A percentile compares a stretch with the other conserved stretches of the same genome.
Evolutionary conservation across 1,140 invertebrate genomes (phyloP).

Genomic region (Anoplophora glabripennis): DNA sequence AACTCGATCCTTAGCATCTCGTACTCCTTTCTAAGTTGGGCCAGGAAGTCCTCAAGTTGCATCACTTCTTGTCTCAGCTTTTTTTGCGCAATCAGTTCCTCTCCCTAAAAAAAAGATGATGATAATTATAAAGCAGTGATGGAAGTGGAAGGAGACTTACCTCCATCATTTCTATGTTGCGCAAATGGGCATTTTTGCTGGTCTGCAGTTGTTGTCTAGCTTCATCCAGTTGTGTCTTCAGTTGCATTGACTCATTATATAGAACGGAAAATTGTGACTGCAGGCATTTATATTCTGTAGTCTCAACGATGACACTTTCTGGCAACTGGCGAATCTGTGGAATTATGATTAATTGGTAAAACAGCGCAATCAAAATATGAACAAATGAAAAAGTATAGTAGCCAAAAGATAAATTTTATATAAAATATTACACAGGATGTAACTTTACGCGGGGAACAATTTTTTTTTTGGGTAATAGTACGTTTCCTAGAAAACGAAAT

Average conservation of each 20-base stretch:
- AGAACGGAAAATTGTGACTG: conserved; percentile 98
- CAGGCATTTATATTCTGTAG: conserved; percentile 97
- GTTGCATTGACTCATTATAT: conserved; percentile 96
- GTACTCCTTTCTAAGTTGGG: conserved; percentile 92
- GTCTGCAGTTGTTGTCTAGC: conserved; percentile 80
- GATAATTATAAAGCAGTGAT: conserved; percentile 11
- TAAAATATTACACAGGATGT: no score
- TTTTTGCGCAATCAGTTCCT: conserved; percentile 92
- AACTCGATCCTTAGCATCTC: conserved; percentile 97
- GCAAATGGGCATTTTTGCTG: conserved; percentile 88
- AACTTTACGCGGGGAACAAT: no score
- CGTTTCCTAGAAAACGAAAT: no score
- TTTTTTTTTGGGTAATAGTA: no score
- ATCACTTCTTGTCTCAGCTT: conserved; percentile 92
- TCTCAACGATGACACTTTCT: conserved; percentile 94
- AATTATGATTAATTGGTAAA: conserved; percentile 20
- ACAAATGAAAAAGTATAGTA: no score
- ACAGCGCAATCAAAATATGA: no score
- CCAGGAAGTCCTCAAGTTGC: conserved; percentile 93
- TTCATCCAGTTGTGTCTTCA: conserved; percentile 94
- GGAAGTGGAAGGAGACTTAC: conserved; percentile 50
- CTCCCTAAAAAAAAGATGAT: conserved; percentile 66
- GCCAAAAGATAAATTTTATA: no score
- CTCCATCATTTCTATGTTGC: conserved; percentile 98
- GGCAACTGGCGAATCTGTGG: conserved; percentile 87